Percentiles rank a stretch among this genome's conserved stretches.
Conservation (phyloP, 2,797 vertebrate species). For the Phalanger gymnotis region DNA sequence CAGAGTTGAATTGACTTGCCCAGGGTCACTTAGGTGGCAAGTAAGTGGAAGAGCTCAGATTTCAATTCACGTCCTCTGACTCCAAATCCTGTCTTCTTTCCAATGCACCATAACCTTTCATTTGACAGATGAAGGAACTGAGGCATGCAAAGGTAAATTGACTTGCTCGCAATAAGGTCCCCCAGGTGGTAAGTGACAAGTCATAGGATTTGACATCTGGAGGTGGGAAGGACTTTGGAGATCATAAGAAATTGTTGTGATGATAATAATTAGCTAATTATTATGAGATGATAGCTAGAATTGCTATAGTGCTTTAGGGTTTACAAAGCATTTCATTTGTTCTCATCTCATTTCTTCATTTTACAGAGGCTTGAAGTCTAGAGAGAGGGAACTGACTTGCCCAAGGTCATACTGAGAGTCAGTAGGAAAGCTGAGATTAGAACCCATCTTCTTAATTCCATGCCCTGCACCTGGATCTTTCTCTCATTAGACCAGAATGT, state of each 20-base stretch:
- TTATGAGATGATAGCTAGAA: background rate
- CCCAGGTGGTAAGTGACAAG: background rate
- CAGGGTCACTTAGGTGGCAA: background rate
- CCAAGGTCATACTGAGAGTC: background rate
- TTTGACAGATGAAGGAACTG: background rate
- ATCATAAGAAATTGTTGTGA: background rate
- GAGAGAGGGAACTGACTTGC: background rate
- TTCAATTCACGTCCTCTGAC: background rate
- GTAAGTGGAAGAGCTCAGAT: background rate
- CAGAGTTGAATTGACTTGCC: background rate
- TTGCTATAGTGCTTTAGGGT: background rate
- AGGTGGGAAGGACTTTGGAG: background rate
- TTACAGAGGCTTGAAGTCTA: background rate
- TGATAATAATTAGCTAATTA: background rate
- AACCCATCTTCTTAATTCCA: background rate
- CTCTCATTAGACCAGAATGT: background rate
- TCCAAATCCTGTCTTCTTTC: background rate
- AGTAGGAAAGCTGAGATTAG: background rate
- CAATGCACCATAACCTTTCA: background rate
- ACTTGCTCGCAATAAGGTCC: background rate
- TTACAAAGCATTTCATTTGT: background rate
- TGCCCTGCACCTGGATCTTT: background rate
- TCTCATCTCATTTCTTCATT: background rate
- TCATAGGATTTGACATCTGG: background rate
- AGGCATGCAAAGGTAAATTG: background rate